Conservation (phyloP, 1,140 invertebrate species). For the Bombus confusus region DNA sequence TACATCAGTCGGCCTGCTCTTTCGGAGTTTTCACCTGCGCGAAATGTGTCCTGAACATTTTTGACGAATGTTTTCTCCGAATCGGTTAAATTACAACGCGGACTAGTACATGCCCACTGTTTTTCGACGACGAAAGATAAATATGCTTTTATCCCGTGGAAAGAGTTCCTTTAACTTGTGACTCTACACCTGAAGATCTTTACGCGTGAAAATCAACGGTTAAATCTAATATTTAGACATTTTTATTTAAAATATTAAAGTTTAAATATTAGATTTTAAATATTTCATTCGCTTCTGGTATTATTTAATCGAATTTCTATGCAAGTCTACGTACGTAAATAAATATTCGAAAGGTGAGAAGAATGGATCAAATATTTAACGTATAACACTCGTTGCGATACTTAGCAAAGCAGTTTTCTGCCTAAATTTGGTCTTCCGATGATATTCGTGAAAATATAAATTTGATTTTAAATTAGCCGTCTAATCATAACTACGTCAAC, state of each 20-base stretch:
- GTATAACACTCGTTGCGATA: too few species aligned
- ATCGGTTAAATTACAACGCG: not conserved
- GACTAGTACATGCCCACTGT: not conserved
- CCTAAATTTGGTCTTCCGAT: not conserved
- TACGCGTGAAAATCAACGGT: not conserved
- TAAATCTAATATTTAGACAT: too few species aligned
- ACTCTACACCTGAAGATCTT: too few species aligned
- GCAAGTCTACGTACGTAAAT: not conserved
- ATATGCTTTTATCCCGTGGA: too few species aligned
- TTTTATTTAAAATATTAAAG: too few species aligned
- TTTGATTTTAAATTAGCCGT: not conserved
- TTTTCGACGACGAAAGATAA: not conserved
- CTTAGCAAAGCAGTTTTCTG: too few species aligned
- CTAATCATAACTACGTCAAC: not conserved
- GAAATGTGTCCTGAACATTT: not conserved
- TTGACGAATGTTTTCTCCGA: not conserved
- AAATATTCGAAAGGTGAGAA: not conserved
- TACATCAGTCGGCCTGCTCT: not conserved
- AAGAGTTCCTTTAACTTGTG: too few species aligned
- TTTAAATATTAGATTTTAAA: too few species aligned
- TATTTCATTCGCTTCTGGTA: too few species aligned
- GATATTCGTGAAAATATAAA: not conserved
- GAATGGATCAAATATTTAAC: too few species aligned
- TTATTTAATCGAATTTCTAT: too few species aligned
- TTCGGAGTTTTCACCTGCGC: too few species aligned